A percentile compares a stretch with the other conserved stretches of the same genome.
phyloP scores from a whole-genome alignment of 2,797 vertebrate species.

The Sebastes vulpes region DNA sequence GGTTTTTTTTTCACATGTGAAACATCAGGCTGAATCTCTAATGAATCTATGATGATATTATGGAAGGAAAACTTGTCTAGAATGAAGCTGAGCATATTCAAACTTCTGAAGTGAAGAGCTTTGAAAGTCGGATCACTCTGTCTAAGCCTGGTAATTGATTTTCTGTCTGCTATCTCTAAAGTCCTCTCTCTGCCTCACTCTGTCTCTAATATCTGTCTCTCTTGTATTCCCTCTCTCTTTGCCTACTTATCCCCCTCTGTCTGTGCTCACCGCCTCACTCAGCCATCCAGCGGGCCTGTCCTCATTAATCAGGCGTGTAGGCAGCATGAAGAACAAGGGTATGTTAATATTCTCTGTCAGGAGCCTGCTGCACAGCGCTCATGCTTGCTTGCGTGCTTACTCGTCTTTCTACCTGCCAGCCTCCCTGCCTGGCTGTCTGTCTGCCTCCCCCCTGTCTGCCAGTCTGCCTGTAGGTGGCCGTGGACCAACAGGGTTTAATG shows the following conservation, averaged over 20 bases:
- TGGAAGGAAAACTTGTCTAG: neutral
- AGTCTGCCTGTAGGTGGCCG: conserved; percentile 55
- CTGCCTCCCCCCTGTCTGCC: conserved; percentile 25
- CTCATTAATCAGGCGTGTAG: conserved; percentile 69
- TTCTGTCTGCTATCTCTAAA: conserved; percentile 44
- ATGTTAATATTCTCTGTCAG: conserved; percentile 61
- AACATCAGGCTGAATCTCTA: conserved; percentile 3
- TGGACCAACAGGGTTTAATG: conserved; percentile 71
- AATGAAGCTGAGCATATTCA: conserved; percentile 18
- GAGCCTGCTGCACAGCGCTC: conserved; percentile 38
- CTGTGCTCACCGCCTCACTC: conserved; percentile 34
- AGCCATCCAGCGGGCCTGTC: conserved; percentile 32
- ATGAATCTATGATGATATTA: conserved; percentile 28
- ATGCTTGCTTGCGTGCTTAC: conserved; percentile 44
- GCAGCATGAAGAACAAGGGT: conserved; percentile 48
- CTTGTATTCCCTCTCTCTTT: conserved; percentile 27
- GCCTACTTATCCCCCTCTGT: conserved; percentile 26
- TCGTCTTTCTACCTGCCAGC: conserved; percentile 31
- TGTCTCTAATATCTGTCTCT: conserved; percentile 21
- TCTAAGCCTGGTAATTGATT: conserved; percentile 60
- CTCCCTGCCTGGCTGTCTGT: conserved; percentile 30
- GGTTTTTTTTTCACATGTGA: neutral
- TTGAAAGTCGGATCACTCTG: conserved; percentile 45
- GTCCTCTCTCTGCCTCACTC: conserved; percentile 23
- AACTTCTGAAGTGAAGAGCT: conserved; percentile 38